A percentile compares a stretch with the other conserved stretches of the same genome.
These are phyloP conservation scores for Vandiemenella viatica DNA, from an alignment of 2,888 invertebrate genomes.

Conservation along the genomic window DNA sequence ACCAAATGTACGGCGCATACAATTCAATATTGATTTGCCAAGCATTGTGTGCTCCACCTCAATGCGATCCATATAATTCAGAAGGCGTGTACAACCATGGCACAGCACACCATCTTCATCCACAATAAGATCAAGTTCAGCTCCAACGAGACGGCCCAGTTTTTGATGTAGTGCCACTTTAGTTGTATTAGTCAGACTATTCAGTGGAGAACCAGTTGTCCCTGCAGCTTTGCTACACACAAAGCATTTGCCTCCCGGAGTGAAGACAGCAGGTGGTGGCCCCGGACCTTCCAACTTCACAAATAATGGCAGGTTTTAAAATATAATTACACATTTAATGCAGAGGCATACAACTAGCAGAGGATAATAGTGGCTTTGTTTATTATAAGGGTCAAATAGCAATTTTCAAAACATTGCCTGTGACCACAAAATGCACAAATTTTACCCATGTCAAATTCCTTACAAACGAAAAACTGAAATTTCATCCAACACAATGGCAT, in stretches of 20 bases:
- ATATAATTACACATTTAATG: too few species aligned
- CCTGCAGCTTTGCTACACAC: slow-evolving; percentile 5
- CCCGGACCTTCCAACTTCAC: too few species aligned
- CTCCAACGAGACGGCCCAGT: slow-evolving; percentile 1
- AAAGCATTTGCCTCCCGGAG: slow-evolving; percentile 2
- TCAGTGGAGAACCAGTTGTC: background rate
- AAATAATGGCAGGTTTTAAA: too few species aligned
- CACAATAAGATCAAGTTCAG: background rate
- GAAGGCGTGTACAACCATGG: background rate
- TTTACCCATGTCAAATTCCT: too few species aligned
- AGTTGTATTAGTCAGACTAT: slow-evolving; percentile 1
- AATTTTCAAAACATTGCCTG: too few species aligned
- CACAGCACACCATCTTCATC: slow-evolving; percentile 6
- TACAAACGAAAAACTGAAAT: too few species aligned
- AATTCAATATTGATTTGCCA: slow-evolving; percentile 2
- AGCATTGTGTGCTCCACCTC: slow-evolving; percentile 6
- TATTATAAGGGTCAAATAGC: too few species aligned
- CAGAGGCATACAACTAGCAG: too few species aligned
- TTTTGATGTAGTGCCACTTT: slow-evolving; percentile 4
- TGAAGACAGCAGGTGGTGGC: too few species aligned
- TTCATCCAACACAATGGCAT: too few species aligned
- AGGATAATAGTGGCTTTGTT: too few species aligned
- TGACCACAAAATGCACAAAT: too few species aligned
- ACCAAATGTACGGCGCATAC: slow-evolving; percentile 1
- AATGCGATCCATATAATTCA: slow-evolving; percentile 7